Conservation (phyloP, 2,113 vertebrate genomes). For the Elgaria multicarinata region DNA sequence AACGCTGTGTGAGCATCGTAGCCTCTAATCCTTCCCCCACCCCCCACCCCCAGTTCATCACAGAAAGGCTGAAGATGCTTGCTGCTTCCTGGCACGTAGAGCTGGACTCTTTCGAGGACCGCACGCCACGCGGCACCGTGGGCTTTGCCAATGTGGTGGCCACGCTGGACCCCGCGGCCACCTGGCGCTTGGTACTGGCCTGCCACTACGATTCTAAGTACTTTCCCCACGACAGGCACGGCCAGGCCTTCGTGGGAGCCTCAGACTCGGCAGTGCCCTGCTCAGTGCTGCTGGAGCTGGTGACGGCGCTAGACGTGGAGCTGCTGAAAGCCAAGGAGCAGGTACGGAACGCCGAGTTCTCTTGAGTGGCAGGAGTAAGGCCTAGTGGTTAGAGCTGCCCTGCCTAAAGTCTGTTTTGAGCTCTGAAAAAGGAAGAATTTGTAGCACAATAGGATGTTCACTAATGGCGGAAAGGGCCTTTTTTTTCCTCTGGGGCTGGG, state of each 20-base stretch:
- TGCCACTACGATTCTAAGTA: conserved; percentile 92
- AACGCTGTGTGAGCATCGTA: neutral
- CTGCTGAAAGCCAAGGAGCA: conserved; percentile 79
- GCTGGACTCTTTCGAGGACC: conserved; percentile 82
- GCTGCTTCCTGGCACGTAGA: conserved; percentile 86
- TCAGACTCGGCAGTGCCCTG: conserved; percentile 90
- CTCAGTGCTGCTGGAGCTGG: conserved; percentile 86
- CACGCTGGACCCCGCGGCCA: conserved; percentile 85
- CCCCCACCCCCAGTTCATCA: conserved; percentile 80
- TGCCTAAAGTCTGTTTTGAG: neutral
- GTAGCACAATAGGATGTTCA: too few relatives aligned
- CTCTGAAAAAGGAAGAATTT: too few relatives aligned
- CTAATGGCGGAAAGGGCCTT: too few relatives aligned
- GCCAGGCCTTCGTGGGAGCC: conserved; percentile 82
- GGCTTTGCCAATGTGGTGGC: conserved; percentile 87
- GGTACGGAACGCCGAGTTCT: conserved; percentile 60
- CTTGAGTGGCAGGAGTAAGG: neutral
- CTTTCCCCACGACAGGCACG: conserved; percentile 66
- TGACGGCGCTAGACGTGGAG: conserved; percentile 79
- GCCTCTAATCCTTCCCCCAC: neutral
- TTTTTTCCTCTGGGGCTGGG: too few relatives aligned
- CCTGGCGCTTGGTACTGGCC: conserved; percentile 82
- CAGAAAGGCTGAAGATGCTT: conserved; percentile 76
- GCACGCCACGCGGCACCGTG: conserved; percentile 80
- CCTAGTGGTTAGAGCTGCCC: neutral